Evolutionary conservation across 2,113 vertebrate species (phyloP), one percentile per base, ranked within the genome.

Genomic region (Meleagris gallopavo): DNA sequence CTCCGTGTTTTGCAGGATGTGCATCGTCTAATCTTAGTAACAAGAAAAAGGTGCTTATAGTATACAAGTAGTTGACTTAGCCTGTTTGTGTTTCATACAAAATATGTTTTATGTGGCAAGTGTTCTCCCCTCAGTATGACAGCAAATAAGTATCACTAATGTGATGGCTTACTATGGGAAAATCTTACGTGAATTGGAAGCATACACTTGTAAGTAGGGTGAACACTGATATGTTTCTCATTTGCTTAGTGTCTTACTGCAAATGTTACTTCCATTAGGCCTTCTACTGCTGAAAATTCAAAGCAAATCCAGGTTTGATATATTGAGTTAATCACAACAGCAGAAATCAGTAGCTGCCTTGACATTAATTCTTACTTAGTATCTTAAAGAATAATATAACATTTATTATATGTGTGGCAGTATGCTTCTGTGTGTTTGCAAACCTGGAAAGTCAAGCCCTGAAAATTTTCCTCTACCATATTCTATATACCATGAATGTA

Each of bases 1-100:
- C 98, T 90, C 97, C 98, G 22, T 98, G 98, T 95, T 98, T 97
- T 36, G 98, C 98, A 34, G 98, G 98, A 57, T 98, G 98, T 76
- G 20, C 86, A 50, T 92, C 96, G 13, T 45, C 81, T 20, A 2
- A 41, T 74, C 9, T 64, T 38, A 24, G 86, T 34, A 84, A 62
- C 43, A 52, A 22, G 27, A 27, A 58, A 52, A 98, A 97, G 98
- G 98, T 98, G 97, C 60, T 75, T 16, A 20, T 62, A 15, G 17
- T 85, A 11, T 14, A 6, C 61, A 61, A 18, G 13, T 11, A 29
- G 13, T 17, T 82, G 18, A 27, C 3, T 1, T 40, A 4, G 8
- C 57, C 80, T 82, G 0, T 67, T 89, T 36, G 74, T 6, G 4
- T 86, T 90, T 79, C 54, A 40, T 76, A 30, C 15, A 87, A 64